Evolutionary conservation across 2,113 vertebrate genomes (phyloP).

Genomic region (Nettapus auritus): DNA sequence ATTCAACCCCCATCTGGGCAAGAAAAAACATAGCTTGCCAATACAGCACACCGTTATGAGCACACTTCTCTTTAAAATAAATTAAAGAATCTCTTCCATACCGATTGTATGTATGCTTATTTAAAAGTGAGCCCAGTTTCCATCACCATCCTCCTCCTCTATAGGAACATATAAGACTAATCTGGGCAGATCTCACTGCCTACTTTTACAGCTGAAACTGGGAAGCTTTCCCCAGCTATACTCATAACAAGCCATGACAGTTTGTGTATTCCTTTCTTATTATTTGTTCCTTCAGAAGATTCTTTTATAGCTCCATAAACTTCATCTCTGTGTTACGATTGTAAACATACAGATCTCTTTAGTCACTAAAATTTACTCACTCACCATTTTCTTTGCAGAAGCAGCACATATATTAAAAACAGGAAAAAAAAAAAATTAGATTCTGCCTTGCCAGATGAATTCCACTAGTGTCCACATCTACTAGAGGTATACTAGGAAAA

Average conservation of each 20-base stretch:
- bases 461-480: not conserved
- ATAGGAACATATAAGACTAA: not conserved
- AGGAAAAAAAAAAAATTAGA: not conserved
- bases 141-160: not conserved
- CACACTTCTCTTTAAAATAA: not conserved
- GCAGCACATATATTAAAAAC: not conserved
- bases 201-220: not conserved
- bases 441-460: not conserved
- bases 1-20: not conserved
- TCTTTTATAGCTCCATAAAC: not conserved
- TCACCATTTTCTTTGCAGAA: not conserved
- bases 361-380: not conserved
- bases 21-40: not conserved
- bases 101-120: not conserved
- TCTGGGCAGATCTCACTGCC: not conserved
- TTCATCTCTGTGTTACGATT: not conserved
- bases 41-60: not conserved
- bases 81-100: not conserved
- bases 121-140: not conserved
- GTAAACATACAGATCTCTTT: not conserved
- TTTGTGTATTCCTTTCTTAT: not conserved
- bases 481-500: not conserved
- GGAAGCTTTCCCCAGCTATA: not conserved
- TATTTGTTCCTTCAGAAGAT: not conserved
- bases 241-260: not conserved